phyloP scores from a whole-genome alignment of 2,113 vertebrate genomes.

The Scomber colias region DNA sequence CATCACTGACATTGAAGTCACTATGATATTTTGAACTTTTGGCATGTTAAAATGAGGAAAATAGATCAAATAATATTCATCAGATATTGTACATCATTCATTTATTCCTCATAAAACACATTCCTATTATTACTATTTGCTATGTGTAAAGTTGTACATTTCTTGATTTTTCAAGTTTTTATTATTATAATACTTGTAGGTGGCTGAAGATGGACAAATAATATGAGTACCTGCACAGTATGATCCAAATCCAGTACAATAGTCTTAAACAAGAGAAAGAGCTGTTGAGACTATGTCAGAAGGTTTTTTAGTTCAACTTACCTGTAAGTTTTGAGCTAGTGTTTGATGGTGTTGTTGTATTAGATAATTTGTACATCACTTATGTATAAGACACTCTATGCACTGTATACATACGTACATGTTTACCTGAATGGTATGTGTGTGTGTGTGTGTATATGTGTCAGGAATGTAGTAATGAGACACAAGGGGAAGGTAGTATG shows the following conservation, averaged over 20 bases:
- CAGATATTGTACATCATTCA: background rate
- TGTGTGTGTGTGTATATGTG: constrained; percentile 49
- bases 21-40: background rate
- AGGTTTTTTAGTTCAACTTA: background rate
- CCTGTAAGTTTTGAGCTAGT: background rate
- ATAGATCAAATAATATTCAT: background rate
- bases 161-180: too few species aligned
- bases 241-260: background rate
- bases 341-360: background rate
- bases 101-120: background rate
- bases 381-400: background rate
- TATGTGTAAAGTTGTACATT: background rate
- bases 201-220: background rate
- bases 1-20: background rate
- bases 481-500: constrained; percentile 64
- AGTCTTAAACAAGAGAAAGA: background rate
- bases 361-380: background rate
- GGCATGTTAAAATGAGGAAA: background rate
- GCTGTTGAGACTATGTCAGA: background rate
- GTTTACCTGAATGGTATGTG: constrained; percentile 40
- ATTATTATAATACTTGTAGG: too few species aligned
- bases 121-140: background rate
- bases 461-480: constrained; percentile 75
- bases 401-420: background rate
- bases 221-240: background rate